Evolutionary conservation across 1,140 invertebrate genomes (phyloP), one percentile per base, ranked within the genome.

Genomic region (Platorchestia sp.): DNA sequence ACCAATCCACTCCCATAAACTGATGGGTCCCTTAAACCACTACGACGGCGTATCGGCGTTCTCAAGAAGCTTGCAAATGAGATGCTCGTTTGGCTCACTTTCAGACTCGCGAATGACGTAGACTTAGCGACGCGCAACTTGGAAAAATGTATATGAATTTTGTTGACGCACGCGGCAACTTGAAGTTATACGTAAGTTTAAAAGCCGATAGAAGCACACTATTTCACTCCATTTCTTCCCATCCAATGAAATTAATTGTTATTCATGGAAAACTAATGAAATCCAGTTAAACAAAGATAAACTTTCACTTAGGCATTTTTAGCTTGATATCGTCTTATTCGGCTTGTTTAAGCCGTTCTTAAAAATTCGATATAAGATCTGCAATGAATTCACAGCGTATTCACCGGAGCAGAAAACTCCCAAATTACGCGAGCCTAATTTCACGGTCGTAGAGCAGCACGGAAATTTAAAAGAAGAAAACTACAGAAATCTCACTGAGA

Each of bases 1-100:
- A 44, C 45, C 45, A 42, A 91, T 91, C 42, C 42, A 42, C 89
- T 91, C 89, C 89, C n/a, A 89, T 89, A 89, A 89, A 75, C 59
- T 75, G 59, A 75, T 75, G 59, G 59, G 59, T 75, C 14, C 59
- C 36, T 36, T 75, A 75, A 75, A 14, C 59, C 59, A 27, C 59
- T 36, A 1, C 59, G 59, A 75, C 59, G 59, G 14, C 10, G 59
- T 75, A 75, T 75, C 59, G 59, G 27, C 59, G 59, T 75, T 75
- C 59, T 27, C 59, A 36, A 75, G 59, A 75, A 75, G 59, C 59
- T 75, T 3, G 59, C 59, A 75, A 75, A 75, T 75, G 59, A 75
- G 59, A 75, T 36, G 59, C 59, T 75, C 59, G 59, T 75, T 75
- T 10, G 59, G 59, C 59, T 75, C 59, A 75, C 36, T 27, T 75